Percentiles rank a stretch among this genome's conserved stretches.
Conservation (phyloP, 2,113 vertebrate species). For the Turdus rufiventris region DNA sequence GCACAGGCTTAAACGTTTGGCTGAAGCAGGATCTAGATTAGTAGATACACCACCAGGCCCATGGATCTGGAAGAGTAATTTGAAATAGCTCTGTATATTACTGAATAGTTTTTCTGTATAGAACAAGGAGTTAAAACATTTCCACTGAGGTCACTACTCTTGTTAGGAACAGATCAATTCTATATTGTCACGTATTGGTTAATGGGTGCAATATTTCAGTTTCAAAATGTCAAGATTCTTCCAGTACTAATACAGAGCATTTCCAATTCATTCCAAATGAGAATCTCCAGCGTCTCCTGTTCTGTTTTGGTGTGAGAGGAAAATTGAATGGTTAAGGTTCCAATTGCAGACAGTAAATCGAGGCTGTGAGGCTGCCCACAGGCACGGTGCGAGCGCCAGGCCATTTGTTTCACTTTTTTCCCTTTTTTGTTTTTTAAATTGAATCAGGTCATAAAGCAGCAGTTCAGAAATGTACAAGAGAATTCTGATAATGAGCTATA, state of each 20-base stretch:
- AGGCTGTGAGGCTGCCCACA: constrained; percentile 35
- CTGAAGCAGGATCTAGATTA: constrained; percentile 41
- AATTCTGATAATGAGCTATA: constrained; percentile 72
- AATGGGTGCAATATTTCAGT: constrained; percentile 51
- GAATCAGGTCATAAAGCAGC: constrained; percentile 68
- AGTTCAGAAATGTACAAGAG: constrained; percentile 76
- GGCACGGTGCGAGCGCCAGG: constrained; percentile 53
- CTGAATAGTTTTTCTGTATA: constrained; percentile 56
- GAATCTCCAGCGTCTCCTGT: constrained; percentile 50
- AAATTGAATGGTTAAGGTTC: constrained; percentile 56
- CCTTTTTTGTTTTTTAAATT: neutral
- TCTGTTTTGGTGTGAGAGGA: constrained; percentile 14
- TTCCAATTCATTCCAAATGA: constrained; percentile 59
- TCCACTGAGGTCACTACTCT: constrained; percentile 79
- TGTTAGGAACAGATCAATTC: constrained; percentile 60
- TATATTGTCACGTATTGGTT: constrained; percentile 37
- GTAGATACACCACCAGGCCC: constrained; percentile 61
- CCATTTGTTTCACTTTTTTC: neutral
- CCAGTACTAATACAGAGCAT: constrained; percentile 63
- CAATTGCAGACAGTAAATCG: constrained; percentile 21
- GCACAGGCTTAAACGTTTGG: neutral
- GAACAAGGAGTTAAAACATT: constrained; percentile 66
- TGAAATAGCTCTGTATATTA: constrained; percentile 71
- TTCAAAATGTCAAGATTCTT: constrained; percentile 29
- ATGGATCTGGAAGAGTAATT: constrained; percentile 70